Base-by-base conservation (phyloP, 2,888 invertebrate genomes). In the Acanthosepion esculentum region DNA sequence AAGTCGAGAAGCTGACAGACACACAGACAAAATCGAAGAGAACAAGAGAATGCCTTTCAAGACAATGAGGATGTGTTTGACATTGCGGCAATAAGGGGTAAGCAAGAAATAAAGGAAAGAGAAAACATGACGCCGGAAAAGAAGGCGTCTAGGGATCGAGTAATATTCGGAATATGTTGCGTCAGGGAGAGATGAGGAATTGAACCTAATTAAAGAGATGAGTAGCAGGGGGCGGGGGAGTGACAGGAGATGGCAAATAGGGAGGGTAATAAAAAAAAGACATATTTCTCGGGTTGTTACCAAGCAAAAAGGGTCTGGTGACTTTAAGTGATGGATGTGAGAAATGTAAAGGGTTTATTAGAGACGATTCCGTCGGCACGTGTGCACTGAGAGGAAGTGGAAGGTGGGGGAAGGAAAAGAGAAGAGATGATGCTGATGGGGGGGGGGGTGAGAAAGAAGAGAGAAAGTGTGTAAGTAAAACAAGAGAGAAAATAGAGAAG, bases 181-280 rank as follows among this genome's bases (percentile, higher is more conserved):
- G n/a, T 78, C 78, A 78, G 78, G n/a, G 78, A 78, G 33, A n/a
- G n/a, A 78, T 78, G 78, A 78, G 78, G 78, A 78, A 78, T 78
- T 78, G 78, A 78, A 78, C 78, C 78, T 78, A 78, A 78, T 78
- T 78, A 78, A 78, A 78, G 78, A 78, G n/a, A 78, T 78, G 78
- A 78, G 33, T 78, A n/a, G n/a, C 10, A 33, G n/a, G 15, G n/a
- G 78, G n/a, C n/a, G 78, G 78, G 8, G n/a, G 78, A 12, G 78
- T n/a, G 78, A n/a, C n/a, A 78, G 78, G 12, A 78, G 78, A 29
- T 78, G 78, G 78, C 78, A 78, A 78, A n/a, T 8, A n/a, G 8
- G n/a, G 26, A 29, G 29, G 29, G n/a, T 29, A 78, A n/a, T 0
- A n/a, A 15, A 4, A n/a, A n/a, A 78, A 78, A 78, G 78, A 33